Percentiles rank a stretch among this genome's conserved stretches.
Conservation (phyloP, 37 sponge, comb jelly and placozoan genomes). For the Eunapius fragilis region DNA sequence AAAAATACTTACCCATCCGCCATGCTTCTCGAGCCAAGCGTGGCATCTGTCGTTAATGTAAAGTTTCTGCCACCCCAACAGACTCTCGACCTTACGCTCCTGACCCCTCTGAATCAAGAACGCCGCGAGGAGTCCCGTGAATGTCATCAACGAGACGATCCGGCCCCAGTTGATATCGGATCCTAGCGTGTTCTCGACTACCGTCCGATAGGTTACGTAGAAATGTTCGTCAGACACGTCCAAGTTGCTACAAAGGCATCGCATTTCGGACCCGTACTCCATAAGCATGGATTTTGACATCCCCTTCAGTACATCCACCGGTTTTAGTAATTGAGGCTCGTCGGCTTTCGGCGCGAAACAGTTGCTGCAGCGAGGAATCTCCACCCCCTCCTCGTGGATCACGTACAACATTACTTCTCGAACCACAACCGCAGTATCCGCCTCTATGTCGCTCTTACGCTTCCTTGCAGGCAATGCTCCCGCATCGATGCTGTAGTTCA, state of each 20-base stretch:
- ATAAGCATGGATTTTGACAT: neutral
- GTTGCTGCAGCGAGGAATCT: neutral
- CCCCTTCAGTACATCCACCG: neutral
- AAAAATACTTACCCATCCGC: constrained; percentile 55
- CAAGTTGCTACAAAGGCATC: neutral
- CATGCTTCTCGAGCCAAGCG: constrained; percentile 26
- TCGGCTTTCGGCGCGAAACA: neutral
- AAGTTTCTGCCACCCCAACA: constrained; percentile 35
- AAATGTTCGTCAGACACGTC: constrained; percentile 33
- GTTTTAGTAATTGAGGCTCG: neutral
- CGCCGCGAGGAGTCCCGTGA: constrained; percentile 21
- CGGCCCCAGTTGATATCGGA: constrained; percentile 39
- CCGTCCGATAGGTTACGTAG: neutral
- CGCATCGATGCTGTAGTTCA: neutral
- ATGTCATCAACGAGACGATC: constrained; percentile 37
- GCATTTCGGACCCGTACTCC: constrained; percentile 1
- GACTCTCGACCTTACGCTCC: constrained; percentile 4
- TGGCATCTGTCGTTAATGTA: constrained; percentile 23
- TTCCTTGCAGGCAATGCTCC: neutral
- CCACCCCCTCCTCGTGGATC: neutral
- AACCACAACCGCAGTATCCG: neutral
- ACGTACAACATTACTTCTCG: neutral
- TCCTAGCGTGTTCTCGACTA: neutral
- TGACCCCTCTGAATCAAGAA: constrained; percentile 3
- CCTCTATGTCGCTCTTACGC: neutral